A percentile compares a stretch with the other conserved stretches of the same genome.
phyloP scores from a whole-genome alignment of 2,113 vertebrate species.

The Caranx ignobilis region DNA sequence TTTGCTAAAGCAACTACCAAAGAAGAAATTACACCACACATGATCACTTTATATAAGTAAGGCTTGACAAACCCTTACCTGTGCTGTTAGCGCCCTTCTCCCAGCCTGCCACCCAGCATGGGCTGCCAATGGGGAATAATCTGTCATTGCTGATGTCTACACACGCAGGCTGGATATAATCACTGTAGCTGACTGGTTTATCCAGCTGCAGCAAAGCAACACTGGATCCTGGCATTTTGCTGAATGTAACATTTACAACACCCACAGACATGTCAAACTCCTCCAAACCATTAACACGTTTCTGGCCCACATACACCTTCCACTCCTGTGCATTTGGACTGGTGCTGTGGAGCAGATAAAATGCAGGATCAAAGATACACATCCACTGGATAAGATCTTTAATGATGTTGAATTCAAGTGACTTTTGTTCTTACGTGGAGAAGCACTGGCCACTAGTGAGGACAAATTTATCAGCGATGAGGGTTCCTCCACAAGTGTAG shows the following conservation, averaged over 20 bases:
- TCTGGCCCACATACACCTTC: constrained; percentile 56
- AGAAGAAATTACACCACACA: not conserved
- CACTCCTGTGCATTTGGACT: constrained; percentile 56
- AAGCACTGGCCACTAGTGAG: constrained; percentile 75
- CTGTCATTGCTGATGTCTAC: constrained; percentile 68
- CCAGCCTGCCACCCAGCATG: constrained; percentile 84
- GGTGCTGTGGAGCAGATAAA: constrained; percentile 25
- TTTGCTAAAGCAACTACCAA: not conserved
- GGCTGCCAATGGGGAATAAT: constrained; percentile 78
- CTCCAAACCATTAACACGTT: constrained; percentile 28
- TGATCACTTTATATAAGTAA: not conserved
- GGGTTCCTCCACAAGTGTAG: constrained; percentile 82
- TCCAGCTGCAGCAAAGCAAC: constrained; percentile 80
- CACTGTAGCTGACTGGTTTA: constrained; percentile 43
- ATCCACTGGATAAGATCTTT: not conserved
- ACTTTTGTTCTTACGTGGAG: constrained; percentile 50
- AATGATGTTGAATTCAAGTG: rapidly evolving
- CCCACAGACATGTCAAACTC: constrained; percentile 38
- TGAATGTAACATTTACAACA: constrained; percentile 21
- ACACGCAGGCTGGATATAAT: constrained; percentile 82
- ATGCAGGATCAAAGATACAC: not conserved
- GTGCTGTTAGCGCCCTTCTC: constrained; percentile 30
- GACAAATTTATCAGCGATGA: constrained; percentile 79
- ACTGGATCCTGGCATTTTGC: constrained; percentile 65
- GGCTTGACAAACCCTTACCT: constrained; percentile 22